Evolutionary conservation across 2,888 invertebrate genomes (phyloP).

Genomic region (Caenorhabditis macrosperma): DNA sequence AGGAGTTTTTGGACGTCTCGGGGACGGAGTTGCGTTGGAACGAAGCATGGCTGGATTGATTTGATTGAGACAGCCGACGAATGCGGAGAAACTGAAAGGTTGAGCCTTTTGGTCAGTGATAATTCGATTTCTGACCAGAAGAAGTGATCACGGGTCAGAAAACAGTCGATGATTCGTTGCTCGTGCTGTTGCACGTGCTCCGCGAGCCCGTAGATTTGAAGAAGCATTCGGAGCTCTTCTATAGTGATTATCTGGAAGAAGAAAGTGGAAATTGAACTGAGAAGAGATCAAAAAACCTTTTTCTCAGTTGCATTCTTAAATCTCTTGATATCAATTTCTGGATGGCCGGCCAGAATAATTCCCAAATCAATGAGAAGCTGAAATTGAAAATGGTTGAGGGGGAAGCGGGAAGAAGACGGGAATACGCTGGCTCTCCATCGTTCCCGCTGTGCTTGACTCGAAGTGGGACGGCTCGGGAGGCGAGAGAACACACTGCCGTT

Average conservation of each 20-base stretch:
- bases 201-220: constrained; percentile 58
- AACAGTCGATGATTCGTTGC: constrained; percentile 58
- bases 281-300: constrained; percentile 26
- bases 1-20: constrained; percentile 1
- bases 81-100: constrained; percentile 52
- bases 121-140: constrained; percentile 53
- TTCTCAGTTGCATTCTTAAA: constrained; percentile 56
- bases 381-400: background rate
- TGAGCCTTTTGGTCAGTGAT: constrained; percentile 9
- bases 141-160: constrained; percentile 51
- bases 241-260: constrained; percentile 42
- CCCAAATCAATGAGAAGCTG: constrained; percentile 54
- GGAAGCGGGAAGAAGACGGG: background rate
- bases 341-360: constrained; percentile 36
- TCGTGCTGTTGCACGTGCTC: constrained; percentile 50
- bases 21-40: background rate
- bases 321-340: constrained; percentile 58
- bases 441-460: constrained; percentile 54
- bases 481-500: constrained; percentile 46
- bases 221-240: constrained; percentile 53
- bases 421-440: constrained; percentile 46
- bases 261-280: background rate
- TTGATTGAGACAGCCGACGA: constrained; percentile 53
- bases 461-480: constrained; percentile 51
- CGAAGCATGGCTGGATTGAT: constrained; percentile 34